These are phyloP conservation scores for Anhinga rufa DNA, from an alignment of 2,113 vertebrate genomes.

Conservation along the genomic window DNA sequence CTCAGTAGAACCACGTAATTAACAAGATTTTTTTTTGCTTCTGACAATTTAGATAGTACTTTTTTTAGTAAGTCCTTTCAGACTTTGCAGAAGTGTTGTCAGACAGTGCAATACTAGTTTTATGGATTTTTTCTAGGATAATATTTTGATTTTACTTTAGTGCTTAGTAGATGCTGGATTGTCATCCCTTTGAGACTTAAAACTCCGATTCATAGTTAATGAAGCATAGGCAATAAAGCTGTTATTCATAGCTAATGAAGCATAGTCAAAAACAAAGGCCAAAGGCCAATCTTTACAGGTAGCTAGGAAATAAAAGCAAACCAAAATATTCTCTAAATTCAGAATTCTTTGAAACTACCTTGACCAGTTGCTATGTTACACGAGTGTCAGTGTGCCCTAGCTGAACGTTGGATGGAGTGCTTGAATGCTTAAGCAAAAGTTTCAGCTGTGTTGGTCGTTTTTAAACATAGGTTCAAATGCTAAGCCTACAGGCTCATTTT, in stretches of 20 bases:
- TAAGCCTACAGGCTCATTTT: background rate
- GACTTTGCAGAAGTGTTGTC: background rate
- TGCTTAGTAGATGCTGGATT: background rate
- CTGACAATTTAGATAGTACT: background rate
- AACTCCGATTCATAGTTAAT: background rate
- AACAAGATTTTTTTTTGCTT: background rate
- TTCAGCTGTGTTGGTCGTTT: background rate
- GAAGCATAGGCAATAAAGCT: background rate
- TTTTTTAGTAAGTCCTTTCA: background rate
- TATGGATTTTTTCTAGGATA: background rate
- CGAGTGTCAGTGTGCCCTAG: background rate
- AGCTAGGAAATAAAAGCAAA: constrained; percentile 8
- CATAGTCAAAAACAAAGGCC: background rate
- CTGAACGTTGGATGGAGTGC: background rate
- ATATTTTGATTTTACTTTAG: background rate
- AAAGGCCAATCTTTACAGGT: constrained; percentile 8
- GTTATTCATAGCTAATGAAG: background rate
- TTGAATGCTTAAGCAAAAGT: background rate
- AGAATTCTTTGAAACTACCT: background rate
- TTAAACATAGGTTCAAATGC: background rate
- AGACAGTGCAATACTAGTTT: background rate
- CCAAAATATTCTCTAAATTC: background rate
- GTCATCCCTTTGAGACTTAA: background rate
- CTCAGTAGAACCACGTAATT: background rate
- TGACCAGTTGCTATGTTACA: background rate